Evolutionary conservation across 2,797 vertebrate species (phyloP).

Genomic region (Syngnathus rostellatus): DNA sequence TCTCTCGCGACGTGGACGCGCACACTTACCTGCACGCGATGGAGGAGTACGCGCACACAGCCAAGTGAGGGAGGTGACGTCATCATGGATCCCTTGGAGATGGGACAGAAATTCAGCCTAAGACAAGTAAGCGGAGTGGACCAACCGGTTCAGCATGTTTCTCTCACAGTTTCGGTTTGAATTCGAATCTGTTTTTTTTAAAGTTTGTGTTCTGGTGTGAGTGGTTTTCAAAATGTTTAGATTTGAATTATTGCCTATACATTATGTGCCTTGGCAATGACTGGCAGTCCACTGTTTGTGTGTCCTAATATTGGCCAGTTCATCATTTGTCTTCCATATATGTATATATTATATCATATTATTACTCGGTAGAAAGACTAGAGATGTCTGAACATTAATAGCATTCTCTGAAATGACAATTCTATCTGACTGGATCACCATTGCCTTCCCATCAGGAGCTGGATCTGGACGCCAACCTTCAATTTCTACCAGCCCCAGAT

Average conservation of each 20-base stretch:
- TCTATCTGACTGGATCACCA: neutral
- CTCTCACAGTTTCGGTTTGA: too few species aligned
- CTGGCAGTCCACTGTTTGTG: too few species aligned
- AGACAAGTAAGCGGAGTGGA: slow-evolving; percentile 36
- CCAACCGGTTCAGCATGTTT: slow-evolving; percentile 5
- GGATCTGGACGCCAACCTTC: slow-evolving; percentile 38
- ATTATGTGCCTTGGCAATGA: too few species aligned
- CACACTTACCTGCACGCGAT: neutral
- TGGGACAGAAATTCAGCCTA: slow-evolving; percentile 25
- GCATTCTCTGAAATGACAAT: neutral
- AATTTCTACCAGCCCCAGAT: slow-evolving; percentile 75
- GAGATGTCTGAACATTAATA: too few species aligned
- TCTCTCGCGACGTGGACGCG: neutral
- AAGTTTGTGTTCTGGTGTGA: neutral
- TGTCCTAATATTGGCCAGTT: too few species aligned
- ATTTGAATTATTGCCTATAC: too few species aligned
- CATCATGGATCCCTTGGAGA: slow-evolving; percentile 30
- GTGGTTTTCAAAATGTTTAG: neutral
- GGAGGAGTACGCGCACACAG: neutral
- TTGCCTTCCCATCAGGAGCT: slow-evolving; percentile 26
- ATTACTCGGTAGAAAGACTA: too few species aligned
- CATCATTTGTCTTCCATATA: too few species aligned
- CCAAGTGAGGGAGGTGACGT: neutral
- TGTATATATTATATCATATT: too few species aligned
- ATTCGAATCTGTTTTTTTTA: too few species aligned